Evolutionary conservation across 2,797 vertebrate species (phyloP), one percentile per base, ranked within the genome.

Genomic region (Manis crassicaudata): DNA sequence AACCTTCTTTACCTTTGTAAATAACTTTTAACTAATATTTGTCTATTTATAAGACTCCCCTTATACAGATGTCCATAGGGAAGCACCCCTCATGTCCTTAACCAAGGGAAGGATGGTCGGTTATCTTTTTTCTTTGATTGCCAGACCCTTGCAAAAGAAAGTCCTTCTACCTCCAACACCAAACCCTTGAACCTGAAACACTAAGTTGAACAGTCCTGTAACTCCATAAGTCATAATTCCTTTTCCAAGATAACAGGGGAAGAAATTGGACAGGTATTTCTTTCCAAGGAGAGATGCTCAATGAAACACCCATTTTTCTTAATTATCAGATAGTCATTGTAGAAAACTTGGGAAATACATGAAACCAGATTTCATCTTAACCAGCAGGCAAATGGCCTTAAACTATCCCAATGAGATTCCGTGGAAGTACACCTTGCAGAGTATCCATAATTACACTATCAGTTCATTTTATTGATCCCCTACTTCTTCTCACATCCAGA

Each of bases 211-310:
- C 23, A 68, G 76, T 46, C 21, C 4, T 21, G 75, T 32, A 82
- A 40, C 29, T 75, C 18, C 52, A 75, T 75, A 96, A 68, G 18
- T 23, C 16, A 54, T 60, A 87, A 90, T 86, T 90, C 29, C 12
- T 46, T 50, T 81, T 12, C 37, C 40, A 89, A 37, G 50, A 85
- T 80, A 92, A 75, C 3, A 75, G 17, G 14, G 81, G 32, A 72
- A 88, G 17, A 6, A 82, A 82, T 56, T 81, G 14, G 14, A 76
- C 76, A 32, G 32, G 37, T 46, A 67, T 75, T 85, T 84, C n/a
- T 85, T 43, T 88, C 65, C 54, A 60, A 85, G 52, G 37, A 94
- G 21, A 89, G 52, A 89, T 27, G 65, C 20, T 96, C 29, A 89
- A 50, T 63, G 23, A 52, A 92, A 85, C 4, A 85, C 9, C 14